Evolutionary conservation across 2,888 invertebrate species (phyloP), one percentile per base, ranked within the genome.

Genomic region (Therioaphis trifolii): DNA sequence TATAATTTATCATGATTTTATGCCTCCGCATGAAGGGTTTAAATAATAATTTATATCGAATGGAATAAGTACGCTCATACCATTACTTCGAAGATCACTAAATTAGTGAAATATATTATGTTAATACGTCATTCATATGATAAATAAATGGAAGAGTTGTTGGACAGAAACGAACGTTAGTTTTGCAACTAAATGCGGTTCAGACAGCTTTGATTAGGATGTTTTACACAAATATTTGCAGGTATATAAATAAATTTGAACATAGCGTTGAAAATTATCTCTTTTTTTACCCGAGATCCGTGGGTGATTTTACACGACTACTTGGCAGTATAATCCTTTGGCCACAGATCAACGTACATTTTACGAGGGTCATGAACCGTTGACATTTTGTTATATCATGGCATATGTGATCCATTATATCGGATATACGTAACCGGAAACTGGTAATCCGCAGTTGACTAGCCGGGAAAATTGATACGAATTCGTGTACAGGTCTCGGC

Each of bases 381-480:
- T 63, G 63, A 46, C 61, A 46, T 66, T 77, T 29, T 12, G 49
- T 15, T 29, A 4, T 66, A 24, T 43, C 55, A n/a, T n/a, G 24
- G 61, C 15, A 24, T 18, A 40, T n/a, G 49, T 35, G 66, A 77
- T 77, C 63, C 77, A 66, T 68, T 68, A 66, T 77, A 49, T 29
- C 21, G 52, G 61, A 61, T 43, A 43, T 27, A 63, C 24, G 61
- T 0, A 55, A 21, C 77, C 49, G 66, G 77, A 68, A 66, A 68
- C 55, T 58, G 55, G 7, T 52, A 35, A 52, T 35, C 72, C 72
- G 21, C 49, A n/a, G 63, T 63, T 7, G 43, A 46, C n/a, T 63
- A 7, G 4, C 63, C 2, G 49, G 35, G 66, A 52, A 66, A 66
- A 77, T 77, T 77, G 66, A 77, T 77, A 77, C 49, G 52, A 77